A percentile compares a stretch with the other conserved stretches of the same genome.
phyloP scores from a whole-genome alignment of 2,888 invertebrate genomes.

The Dexiosoma caninum region DNA sequence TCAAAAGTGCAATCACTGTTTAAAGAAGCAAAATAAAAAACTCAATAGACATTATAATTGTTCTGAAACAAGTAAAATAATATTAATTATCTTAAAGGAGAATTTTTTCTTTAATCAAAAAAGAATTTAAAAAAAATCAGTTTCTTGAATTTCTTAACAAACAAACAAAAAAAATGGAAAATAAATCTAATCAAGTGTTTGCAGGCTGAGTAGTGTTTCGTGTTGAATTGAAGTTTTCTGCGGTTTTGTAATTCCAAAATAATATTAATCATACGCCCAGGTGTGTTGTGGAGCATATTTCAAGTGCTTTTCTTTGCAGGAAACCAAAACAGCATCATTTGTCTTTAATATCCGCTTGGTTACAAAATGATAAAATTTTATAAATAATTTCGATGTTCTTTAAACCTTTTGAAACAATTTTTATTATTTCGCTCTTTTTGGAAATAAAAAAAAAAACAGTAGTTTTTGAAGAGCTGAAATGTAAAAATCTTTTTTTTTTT shows the following conservation, averaged over 20 bases:
- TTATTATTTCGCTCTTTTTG: no score
- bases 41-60: constrained; percentile 4
- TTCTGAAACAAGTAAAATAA: not conserved
- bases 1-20: constrained; percentile 59
- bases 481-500: no score
- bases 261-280: constrained; percentile 41
- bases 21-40: constrained; percentile 7
- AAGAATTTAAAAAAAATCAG: not conserved
- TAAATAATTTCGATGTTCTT: no score
- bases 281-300: constrained; percentile 1
- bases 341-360: no score
- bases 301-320: no score
- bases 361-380: no score
- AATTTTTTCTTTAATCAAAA: no score
- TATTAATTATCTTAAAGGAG: no score
- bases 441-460: no score
- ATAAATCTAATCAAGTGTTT: not conserved
- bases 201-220: not conserved
- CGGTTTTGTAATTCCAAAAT: constrained; percentile 16
- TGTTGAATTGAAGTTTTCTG: not conserved
- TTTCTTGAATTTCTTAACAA: not conserved
- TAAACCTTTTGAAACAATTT: no score
- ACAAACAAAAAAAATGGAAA: not conserved
- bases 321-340: no score
- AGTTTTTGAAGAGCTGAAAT: no score